A percentile compares a stretch with the other conserved stretches of the same genome.
Evolutionary conservation across 2,113 vertebrate species (phyloP).

Genomic region (Larimichthys polyactis): DNA sequence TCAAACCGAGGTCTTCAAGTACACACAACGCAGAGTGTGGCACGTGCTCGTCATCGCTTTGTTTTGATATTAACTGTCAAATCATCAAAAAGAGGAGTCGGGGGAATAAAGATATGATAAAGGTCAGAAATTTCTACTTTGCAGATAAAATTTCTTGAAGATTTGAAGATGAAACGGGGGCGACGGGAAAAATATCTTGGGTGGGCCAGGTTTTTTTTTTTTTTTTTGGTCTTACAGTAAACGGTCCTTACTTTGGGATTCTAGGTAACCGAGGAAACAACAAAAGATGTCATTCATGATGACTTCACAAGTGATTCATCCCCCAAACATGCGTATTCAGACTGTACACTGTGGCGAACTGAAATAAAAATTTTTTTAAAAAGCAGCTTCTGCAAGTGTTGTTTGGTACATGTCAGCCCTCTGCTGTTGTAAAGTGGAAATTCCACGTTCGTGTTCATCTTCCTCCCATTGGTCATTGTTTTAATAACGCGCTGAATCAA

Average conservation of each 20-base stretch:
- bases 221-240: constrained; percentile 1
- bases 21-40: neutral
- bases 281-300: constrained; percentile 5
- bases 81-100: neutral
- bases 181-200: neutral
- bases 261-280: constrained; percentile 7
- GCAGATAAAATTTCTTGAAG: neutral
- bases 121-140: constrained; percentile 31
- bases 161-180: neutral
- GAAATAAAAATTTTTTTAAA: neutral
- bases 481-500: neutral
- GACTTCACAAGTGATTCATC: neutral
- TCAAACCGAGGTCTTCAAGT: neutral
- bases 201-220: constrained; percentile 1
- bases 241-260: neutral
- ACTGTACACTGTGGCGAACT: neutral
- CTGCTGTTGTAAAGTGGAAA: constrained; percentile 18
- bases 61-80: neutral
- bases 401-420: neutral
- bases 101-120: constrained; percentile 29
- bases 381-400: neutral
- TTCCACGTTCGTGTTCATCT: neutral
- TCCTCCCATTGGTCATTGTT: neutral
- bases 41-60: neutral
- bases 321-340: neutral